phyloP scores from a whole-genome alignment of 1,140 invertebrate genomes.

The Drosophila teissieri region DNA sequence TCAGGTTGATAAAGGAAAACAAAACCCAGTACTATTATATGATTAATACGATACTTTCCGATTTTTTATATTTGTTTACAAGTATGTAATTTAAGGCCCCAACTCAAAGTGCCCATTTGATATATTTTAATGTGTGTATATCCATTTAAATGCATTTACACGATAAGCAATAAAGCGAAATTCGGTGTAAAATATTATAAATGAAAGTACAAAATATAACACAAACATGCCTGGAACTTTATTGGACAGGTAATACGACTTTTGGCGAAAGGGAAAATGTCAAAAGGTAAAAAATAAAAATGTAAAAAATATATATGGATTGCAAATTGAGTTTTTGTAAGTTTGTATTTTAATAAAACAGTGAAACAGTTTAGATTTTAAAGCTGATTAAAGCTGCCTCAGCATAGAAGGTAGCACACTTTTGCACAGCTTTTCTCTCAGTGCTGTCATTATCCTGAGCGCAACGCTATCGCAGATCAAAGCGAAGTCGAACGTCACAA shows the following conservation, averaged over 20 bases:
- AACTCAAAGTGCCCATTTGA: neutral
- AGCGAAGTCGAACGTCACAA: conserved; percentile 15
- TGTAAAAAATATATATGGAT: too few relatives aligned
- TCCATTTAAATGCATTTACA: neutral
- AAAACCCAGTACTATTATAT: too few relatives aligned
- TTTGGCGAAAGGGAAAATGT: neutral
- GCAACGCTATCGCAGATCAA: conserved; percentile 22
- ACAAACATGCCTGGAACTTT: neutral
- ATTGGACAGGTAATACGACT: conserved; percentile 3
- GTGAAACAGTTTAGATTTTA: too few relatives aligned
- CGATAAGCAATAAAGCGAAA: neutral
- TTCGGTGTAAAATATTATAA: neutral
- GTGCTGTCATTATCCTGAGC: neutral
- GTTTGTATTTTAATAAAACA: too few relatives aligned
- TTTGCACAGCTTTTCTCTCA: neutral
- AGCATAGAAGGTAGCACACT: neutral
- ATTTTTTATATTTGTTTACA: neutral
- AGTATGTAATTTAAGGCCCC: neutral
- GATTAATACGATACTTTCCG: too few relatives aligned
- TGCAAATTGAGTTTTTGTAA: too few relatives aligned
- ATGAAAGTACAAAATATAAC: neutral
- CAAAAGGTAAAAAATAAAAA: too few relatives aligned
- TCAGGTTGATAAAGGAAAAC: neutral
- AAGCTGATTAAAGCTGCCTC: too few relatives aligned
- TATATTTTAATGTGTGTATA: neutral